Base-by-base conservation (phyloP, 2,113 vertebrate genomes). In the Antigone vipio region DNA sequence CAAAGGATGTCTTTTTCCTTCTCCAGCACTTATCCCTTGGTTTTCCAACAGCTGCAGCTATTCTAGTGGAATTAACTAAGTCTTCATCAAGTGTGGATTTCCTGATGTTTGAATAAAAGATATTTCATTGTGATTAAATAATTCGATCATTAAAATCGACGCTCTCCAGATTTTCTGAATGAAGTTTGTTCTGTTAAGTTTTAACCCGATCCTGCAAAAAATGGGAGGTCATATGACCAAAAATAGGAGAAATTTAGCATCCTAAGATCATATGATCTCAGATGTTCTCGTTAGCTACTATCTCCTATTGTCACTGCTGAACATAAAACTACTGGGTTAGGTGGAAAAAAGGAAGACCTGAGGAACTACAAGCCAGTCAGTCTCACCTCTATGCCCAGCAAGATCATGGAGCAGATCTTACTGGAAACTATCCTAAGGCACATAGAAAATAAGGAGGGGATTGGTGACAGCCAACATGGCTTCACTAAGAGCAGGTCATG, bases 51-150 rank as follows among this genome's bases (percentile, higher is more conserved):
- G 90, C 93, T 97, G 92, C 68, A 96, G 85, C 62, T 85, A 60
- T 92, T 93, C 67, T 75, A 62, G 53, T 69, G 50, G 60, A 85
- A 93, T 91, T 93, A 83, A 89, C 71, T n/a, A 93, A 85, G 79
- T 64, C 64, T 94, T 94, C 42, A 90, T 97, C 74, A 95, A 97
- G 85, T 73, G 75, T 84, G 72, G 81, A 87, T 95, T 97, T 97
- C 77, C 73, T 91, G 76, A 67, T 68, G 64, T 93, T 81, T 90
- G 44, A 94, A 91, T 87, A 74, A 82, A 92, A 94, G 55, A 71
- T 67, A 78, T 77, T 94, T 92, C 82, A 55, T 92, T 92, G 74
- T 93, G 82, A 96, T 92, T 92, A 83, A 84, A 73, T 84, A 90
- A 64, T 96, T 87, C 94, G 82, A 96, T 75, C 78, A 77, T 96